Conservation (phyloP, 2,888 invertebrate genomes). For the Coelogynopora nodosa region DNA sequence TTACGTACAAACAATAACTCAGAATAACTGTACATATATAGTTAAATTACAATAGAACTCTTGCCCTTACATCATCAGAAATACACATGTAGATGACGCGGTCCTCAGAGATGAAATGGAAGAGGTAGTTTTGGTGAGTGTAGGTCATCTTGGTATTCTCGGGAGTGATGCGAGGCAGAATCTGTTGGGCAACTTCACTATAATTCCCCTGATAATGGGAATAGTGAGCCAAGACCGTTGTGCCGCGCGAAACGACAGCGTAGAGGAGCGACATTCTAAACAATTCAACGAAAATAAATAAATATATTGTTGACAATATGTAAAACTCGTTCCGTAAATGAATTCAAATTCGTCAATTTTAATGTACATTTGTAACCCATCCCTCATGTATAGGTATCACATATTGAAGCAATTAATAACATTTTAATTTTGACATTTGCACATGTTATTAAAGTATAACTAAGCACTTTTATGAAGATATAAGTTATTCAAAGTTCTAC, state of each 20-base stretch:
- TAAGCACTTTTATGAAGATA: too few relatives aligned
- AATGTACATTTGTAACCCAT: too few relatives aligned
- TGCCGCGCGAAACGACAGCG: conserved; percentile 80
- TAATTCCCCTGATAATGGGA: conserved; percentile 90
- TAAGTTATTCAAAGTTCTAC: too few relatives aligned
- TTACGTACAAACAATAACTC: not conserved
- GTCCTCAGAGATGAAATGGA: conserved; percentile 83
- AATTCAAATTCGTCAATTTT: too few relatives aligned
- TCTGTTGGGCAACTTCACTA: conserved; percentile 85
- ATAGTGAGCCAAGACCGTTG: conserved; percentile 79
- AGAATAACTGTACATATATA: not conserved
- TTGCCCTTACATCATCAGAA: conserved; percentile 68
- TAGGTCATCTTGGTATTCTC: conserved; percentile 86
- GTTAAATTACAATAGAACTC: conserved; percentile 46
- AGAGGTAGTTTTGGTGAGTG: conserved; percentile 81
- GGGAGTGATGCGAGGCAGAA: conserved; percentile 79
- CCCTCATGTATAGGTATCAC: too few relatives aligned
- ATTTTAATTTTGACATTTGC: too few relatives aligned
- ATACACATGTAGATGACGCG: conserved; percentile 86
- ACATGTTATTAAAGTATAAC: too few relatives aligned
- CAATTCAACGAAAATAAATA: too few relatives aligned
- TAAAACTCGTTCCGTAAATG: too few relatives aligned
- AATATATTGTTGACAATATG: too few relatives aligned
- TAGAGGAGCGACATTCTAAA: conserved; percentile 69
- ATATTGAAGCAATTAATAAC: too few relatives aligned